Evolutionary conservation across 1,140 invertebrate species (phyloP), one percentile per base, ranked within the genome.

Genomic region (Zaprionus taronus): DNA sequence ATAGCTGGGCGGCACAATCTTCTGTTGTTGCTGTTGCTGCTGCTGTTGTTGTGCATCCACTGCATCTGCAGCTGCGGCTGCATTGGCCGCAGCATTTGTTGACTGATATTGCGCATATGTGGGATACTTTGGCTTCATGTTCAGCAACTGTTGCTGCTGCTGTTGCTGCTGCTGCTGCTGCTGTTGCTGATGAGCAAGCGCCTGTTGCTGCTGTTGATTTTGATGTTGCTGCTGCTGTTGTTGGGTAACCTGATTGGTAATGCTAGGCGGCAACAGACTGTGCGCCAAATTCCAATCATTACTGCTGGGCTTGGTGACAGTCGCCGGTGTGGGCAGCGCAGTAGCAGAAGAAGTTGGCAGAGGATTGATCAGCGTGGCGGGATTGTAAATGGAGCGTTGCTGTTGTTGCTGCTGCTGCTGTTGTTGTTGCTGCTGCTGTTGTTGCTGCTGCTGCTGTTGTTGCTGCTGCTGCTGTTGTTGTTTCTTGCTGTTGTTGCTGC

Each of bases 101-200:
- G 89, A 90, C 64, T 92, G 91, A 72, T 92, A 92, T 65, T 92
- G 91, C 12, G 86, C 80, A 76, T 91, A 93, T 1, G 85, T 93
- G 34, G 86, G 89, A 72, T 92, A 92, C 20, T 91, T 83, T 1
- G 87, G 87, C 51, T 92, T 84, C 57, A 74, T 56, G n/a, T 65
- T 53, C 26, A 84, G 79, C 63, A 69, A 34, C 38, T 79, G 73
- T 22, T 80, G 65, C 15, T 79, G 72, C 1, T 69, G 28, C 14
- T 78, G 76, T 17, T 78, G 60, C 15, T 75, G 70, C 55, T 72
- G 79, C 22, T 87, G 81, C 17, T 66, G 67, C 28, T 55, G 78
- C 22, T 69, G 71, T 28, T 68, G 79, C 22, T 80, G 81, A 38
- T 70, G 72, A 7, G 60, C 31, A 60, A 69, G 55, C 4, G 58